Evolutionary conservation across 2,888 invertebrate genomes (phyloP).

Genomic region (Cantharis rustica): DNA sequence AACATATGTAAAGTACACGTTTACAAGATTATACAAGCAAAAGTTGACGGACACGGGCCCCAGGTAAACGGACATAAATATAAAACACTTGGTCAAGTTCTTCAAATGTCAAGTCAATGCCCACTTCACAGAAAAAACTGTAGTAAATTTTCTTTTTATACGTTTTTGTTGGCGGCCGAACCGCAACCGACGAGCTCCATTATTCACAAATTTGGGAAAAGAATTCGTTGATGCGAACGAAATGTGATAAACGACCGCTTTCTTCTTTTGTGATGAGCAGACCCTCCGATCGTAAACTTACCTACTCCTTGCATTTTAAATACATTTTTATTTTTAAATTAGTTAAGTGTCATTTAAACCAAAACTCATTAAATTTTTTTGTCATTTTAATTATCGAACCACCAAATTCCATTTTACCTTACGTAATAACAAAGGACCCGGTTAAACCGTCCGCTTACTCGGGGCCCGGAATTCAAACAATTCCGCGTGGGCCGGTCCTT

Average conservation of each 20-base stretch:
- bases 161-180: slow-evolving; percentile 46
- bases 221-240: slow-evolving; percentile 47
- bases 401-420: neutral
- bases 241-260: slow-evolving; percentile 51
- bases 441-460: neutral
- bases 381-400: neutral
- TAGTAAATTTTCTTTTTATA: slow-evolving; percentile 53
- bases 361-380: neutral
- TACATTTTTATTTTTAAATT: slow-evolving; percentile 30
- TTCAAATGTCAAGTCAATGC: slow-evolving; percentile 48
- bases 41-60: slow-evolving; percentile 37
- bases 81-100: slow-evolving; percentile 42
- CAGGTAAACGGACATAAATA: slow-evolving; percentile 46
- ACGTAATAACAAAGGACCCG: neutral
- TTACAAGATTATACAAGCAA: slow-evolving; percentile 32
- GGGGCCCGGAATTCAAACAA: neutral
- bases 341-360: slow-evolving; percentile 22
- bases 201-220: slow-evolving; percentile 52
- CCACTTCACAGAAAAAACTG: slow-evolving; percentile 49
- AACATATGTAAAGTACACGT: slow-evolving; percentile 33
- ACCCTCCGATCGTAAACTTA: slow-evolving; percentile 29
- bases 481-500: no score
- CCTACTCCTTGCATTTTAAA: slow-evolving; percentile 29
- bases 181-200: slow-evolving; percentile 46
- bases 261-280: slow-evolving; percentile 33